phyloP scores from a whole-genome alignment of 2,888 invertebrate species.

The Pherbina coryleti region DNA sequence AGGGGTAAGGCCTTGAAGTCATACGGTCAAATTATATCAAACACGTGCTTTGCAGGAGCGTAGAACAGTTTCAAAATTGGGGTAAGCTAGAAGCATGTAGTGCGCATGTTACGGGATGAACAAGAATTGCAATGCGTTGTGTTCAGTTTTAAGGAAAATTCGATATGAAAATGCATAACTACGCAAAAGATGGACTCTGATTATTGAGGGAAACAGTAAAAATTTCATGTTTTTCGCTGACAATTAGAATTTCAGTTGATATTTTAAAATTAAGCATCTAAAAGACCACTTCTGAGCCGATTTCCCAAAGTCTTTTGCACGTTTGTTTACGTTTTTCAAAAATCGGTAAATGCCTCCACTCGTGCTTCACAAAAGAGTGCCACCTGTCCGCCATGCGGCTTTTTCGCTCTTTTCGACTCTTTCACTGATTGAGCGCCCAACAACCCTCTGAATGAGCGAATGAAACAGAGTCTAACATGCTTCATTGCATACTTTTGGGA shows the following conservation, averaged over 20 bases:
- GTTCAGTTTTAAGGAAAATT: background rate
- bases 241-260: background rate
- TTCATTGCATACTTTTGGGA: conserved; percentile 24
- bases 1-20: background rate
- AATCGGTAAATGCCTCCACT: background rate
- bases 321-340: conserved; percentile 35
- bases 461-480: background rate
- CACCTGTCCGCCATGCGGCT: background rate
- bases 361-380: background rate
- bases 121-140: background rate
- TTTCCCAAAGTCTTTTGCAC: background rate
- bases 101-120: conserved; percentile 16
- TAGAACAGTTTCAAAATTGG: conserved; percentile 30
- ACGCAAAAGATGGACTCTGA: background rate
- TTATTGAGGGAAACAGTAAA: background rate
- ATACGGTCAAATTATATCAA: background rate
- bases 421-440: background rate
- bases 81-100: background rate
- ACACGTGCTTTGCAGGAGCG: conserved; percentile 24
- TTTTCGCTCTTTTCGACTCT: background rate
- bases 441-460: background rate
- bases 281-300: background rate
- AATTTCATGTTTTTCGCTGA: background rate
- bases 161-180: background rate
- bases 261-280: background rate